Base-by-base conservation (phyloP, 2,113 vertebrate genomes). In the Gymnocephalus cernua region DNA sequence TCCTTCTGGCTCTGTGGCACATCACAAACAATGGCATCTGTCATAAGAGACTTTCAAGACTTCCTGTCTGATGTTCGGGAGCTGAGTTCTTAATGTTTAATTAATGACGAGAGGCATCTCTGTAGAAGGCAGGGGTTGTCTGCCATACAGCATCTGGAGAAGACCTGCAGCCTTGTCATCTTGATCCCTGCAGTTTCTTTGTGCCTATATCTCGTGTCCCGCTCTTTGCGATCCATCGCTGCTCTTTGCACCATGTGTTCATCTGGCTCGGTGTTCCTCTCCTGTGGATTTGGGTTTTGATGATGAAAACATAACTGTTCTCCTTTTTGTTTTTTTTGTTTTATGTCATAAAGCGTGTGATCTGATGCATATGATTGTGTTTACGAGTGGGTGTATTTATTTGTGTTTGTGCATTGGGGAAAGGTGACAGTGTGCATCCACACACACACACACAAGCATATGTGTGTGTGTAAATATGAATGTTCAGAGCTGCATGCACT, bases 41-140 rank as follows among this genome's bases (percentile, higher is more conserved):
- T 61, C 65, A 61, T 2, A 6, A 41, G 66, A 54, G 16, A 47
- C 59, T 67, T 74, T 51, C 57, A 63, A 53, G 76, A 58, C 59
- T 69, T 63, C 45, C 80, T 44, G 38, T 58, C 50, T 47, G 61
- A 53, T 11, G 11, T 77, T 72, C 64, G 3, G 59, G 56, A 71
- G 65, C 67, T 41, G 54, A 61, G 62, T 57, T 77, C 76, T 86
- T 87, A 68, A 89, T 86, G 87, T 86, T 91, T 90, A 82, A 93
- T 91, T 82, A 82, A 86, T 83, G 82, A 76, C 4, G n/a, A 41
- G 45, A 62, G 53, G 29, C 45, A 35, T 81, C 35, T 70, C 61
- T 63, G 66, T 38, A 64, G 68, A 73, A 72, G 45, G 47, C 77
- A 19, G 63, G 27, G 57, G 53, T 14, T 75, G 71, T 51, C 81